A percentile compares a stretch with the other conserved stretches of the same genome.
These are phyloP conservation scores for Brienomyrus longianalis DNA, from an alignment of 2,113 vertebrate genomes.

Conservation along the genomic window DNA sequence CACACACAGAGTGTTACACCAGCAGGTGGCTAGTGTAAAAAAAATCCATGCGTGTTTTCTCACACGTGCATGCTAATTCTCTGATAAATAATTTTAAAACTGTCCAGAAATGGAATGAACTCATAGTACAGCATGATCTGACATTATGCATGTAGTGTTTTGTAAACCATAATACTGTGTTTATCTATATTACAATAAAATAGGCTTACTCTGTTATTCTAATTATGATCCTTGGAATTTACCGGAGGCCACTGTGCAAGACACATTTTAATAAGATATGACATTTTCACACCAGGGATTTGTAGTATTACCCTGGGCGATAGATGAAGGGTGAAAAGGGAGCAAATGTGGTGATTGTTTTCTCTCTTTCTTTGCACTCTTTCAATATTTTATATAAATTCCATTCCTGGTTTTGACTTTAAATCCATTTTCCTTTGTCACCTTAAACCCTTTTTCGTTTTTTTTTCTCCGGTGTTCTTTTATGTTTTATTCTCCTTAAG, in stretches of 20 bases:
- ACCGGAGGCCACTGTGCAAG: neutral
- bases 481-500: neutral
- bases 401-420: neutral
- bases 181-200: neutral
- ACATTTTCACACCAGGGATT: conserved; percentile 6
- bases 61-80: neutral
- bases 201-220: neutral
- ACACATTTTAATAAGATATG: neutral
- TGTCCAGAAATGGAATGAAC: neutral
- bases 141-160: neutral
- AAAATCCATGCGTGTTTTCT: neutral
- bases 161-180: neutral
- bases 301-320: neutral
- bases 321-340: neutral
- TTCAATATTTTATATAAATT: conserved; percentile 4
- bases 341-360: neutral
- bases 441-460: neutral
- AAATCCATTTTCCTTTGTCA: conserved; percentile 4
- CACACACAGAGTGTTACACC: neutral
- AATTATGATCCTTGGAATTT: conserved; percentile 1
- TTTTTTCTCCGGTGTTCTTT: neutral
- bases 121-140: neutral
- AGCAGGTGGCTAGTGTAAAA: neutral
- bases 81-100: neutral
- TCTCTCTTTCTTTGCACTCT: neutral